Evolutionary conservation across 2,797 vertebrate species (phyloP), one percentile per base, ranked within the genome.

Genomic region (Sebastes diaconus): DNA sequence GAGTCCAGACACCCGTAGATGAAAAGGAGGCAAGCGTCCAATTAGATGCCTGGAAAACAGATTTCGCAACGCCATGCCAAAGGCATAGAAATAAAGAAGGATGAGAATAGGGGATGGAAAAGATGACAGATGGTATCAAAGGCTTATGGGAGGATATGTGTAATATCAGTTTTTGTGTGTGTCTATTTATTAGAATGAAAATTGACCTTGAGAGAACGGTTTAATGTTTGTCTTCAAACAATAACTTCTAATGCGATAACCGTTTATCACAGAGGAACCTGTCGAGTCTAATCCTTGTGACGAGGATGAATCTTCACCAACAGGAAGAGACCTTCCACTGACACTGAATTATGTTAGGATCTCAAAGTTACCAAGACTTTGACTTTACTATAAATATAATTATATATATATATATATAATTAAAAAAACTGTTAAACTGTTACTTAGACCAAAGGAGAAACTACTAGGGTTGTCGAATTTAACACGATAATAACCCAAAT

Each of bases 1-100:
- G 81, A 83, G 88, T 92, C 92, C 94, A 95, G 93, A 94, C 92
- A 88, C 88, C 92, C 88, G 24, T 57, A 93, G 92, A 95, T 95
- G 92, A 94, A 95, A 95, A 94, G 84, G 73, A 91, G 93, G 94
- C 92, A 85, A 83, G 79, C 68, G 29, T 94, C 94, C 92, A 95
- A 94, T 94, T 93, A 94, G 89, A 94, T 90, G 91, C 73, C 93
- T 95, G 93, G 90, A 93, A 95, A 96, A 95, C 91, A 92, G 90
- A 94, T 94, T 93, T 92, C 75, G 88, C 70, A 13, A 34, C 81
- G 68, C 83, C 79, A 89, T 90, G 88, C 87, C 90, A 88, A 88
- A 88, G 76, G 84, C 75, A 77, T n/a, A 92, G 88, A 88, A 93
- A 89, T 82, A 82, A 75, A 80, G 71, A 68, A 79, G 58, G 79